Evolutionary conservation across 2,113 vertebrate genomes (phyloP).

Genomic region (Gambusia affinis): DNA sequence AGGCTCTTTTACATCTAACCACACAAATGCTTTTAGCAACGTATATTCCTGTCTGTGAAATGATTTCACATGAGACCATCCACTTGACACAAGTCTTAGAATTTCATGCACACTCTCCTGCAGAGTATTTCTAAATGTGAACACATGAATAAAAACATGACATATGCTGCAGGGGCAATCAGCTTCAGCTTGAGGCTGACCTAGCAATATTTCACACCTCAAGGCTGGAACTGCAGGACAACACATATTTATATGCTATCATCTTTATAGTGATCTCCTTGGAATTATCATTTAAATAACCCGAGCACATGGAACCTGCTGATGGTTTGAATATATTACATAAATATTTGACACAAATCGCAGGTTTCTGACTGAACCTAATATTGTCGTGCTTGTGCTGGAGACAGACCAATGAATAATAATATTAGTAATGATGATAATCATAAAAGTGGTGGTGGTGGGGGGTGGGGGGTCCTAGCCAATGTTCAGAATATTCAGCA

Average conservation of each 20-base stretch:
- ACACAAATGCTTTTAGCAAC: constrained; percentile 15
- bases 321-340: constrained; percentile 47
- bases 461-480: not conserved
- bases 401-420: constrained; percentile 4
- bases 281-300: constrained; percentile 75
- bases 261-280: constrained; percentile 59
- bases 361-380: constrained; percentile 39
- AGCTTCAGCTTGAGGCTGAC: constrained; percentile 56
- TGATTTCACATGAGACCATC: constrained; percentile 41
- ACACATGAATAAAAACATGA: constrained; percentile 73
- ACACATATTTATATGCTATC: constrained; percentile 55
- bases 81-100: constrained; percentile 30
- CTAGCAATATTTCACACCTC: constrained; percentile 71
- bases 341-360: constrained; percentile 53
- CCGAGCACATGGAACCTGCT: constrained; percentile 41
- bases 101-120: constrained; percentile 29
- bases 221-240: constrained; percentile 46
- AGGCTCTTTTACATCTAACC: constrained; percentile 11
- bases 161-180: constrained; percentile 45
- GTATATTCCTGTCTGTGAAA: constrained; percentile 39
- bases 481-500: not conserved
- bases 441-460: not conserved
- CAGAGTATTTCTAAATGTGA: constrained; percentile 48
- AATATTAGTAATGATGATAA: not conserved
- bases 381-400: constrained; percentile 3